Percentiles rank a stretch among this genome's conserved stretches.
Conservation (phyloP, 2,797 vertebrate species). For the Cyclura pinguis region DNA sequence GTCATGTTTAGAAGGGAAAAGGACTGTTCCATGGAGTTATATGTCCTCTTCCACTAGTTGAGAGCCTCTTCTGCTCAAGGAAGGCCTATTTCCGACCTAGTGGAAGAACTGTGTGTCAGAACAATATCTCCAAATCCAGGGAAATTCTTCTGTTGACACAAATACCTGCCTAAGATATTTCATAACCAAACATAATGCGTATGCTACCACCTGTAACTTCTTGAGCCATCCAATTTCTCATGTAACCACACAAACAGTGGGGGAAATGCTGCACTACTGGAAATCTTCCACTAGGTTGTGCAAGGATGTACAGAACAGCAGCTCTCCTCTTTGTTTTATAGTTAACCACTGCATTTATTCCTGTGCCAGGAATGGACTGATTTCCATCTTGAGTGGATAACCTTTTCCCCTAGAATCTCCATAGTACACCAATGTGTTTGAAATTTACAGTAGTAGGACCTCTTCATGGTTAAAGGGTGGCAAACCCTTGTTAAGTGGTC, state of each 20-base stretch:
- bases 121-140: not conserved
- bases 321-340: no score
- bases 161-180: not conserved
- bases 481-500: no score
- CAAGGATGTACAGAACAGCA: not conserved
- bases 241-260: no score
- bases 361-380: not conserved
- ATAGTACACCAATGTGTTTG: not conserved
- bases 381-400: not conserved
- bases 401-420: not conserved
- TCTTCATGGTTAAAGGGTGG: no score
- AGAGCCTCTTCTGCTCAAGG: not conserved
- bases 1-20: not conserved
- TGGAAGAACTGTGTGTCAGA: not conserved
- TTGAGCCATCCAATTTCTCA: not conserved
- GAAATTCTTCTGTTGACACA: not conserved
- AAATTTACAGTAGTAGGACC: no score
- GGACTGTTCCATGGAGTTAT: not conserved
- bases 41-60: not conserved
- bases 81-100: not conserved
- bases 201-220: not conserved
- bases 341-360: not conserved
- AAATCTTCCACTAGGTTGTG: not conserved
- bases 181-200: not conserved
- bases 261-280: not conserved